Percentiles rank a stretch among this genome's conserved stretches.
These are phyloP conservation scores for Danio jaintianensis DNA, from an alignment of 2,797 vertebrate species.

Conservation along the genomic window DNA sequence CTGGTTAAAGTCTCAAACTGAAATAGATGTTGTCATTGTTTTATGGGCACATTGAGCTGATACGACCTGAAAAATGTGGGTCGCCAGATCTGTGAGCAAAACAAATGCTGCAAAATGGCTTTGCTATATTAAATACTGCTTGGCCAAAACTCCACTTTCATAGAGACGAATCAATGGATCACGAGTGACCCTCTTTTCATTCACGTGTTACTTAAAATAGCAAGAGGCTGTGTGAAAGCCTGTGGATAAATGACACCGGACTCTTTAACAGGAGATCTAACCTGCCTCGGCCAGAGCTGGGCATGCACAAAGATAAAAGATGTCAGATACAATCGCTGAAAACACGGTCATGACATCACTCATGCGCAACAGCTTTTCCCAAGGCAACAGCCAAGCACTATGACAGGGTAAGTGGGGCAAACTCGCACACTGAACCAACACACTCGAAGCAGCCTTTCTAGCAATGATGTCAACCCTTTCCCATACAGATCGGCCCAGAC, in stretches of 20 bases:
- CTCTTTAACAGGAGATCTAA: slow-evolving; percentile 66
- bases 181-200: slow-evolving; percentile 61
- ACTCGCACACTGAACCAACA: slow-evolving; percentile 68
- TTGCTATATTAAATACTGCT: slow-evolving; percentile 12
- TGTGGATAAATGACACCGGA: slow-evolving; percentile 61
- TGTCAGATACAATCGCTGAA: slow-evolving; percentile 76
- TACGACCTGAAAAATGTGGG: slow-evolving; percentile 42
- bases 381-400: slow-evolving; percentile 67
- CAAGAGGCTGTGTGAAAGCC: slow-evolving; percentile 67
- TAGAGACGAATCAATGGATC: slow-evolving; percentile 63
- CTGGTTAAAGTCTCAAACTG: background rate
- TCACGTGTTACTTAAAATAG: slow-evolving; percentile 78
- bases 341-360: slow-evolving; percentile 81
- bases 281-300: slow-evolving; percentile 65
- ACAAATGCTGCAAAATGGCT: slow-evolving; percentile 16
- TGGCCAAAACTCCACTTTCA: slow-evolving; percentile 48
- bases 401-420: slow-evolving; percentile 61
- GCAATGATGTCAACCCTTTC: slow-evolving; percentile 79
- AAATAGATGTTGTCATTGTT: slow-evolving; percentile 47
- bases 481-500: slow-evolving; percentile 73
- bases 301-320: slow-evolving; percentile 84
- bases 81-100: slow-evolving; percentile 21
- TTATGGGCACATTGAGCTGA: slow-evolving; percentile 27
- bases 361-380: slow-evolving; percentile 60
- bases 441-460: slow-evolving; percentile 73